A percentile compares a stretch with the other conserved stretches of the same genome.
Evolutionary conservation across 2,113 vertebrate species (phyloP).

Genomic region (Scomber colias): DNA sequence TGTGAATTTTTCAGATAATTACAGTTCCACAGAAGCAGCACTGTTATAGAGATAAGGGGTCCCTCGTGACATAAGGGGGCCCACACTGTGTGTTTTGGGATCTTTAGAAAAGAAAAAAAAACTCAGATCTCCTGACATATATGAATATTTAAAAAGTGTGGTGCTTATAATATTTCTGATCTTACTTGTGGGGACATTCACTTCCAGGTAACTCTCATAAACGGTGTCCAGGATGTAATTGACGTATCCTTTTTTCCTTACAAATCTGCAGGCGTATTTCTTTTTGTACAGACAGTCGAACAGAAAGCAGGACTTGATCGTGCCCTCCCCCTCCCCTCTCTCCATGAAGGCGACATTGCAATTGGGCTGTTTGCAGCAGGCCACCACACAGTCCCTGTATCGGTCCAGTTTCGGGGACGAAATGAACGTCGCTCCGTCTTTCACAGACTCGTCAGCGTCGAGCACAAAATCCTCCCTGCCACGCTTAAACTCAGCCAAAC

Average conservation of each 20-base stretch:
- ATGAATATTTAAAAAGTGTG: background rate
- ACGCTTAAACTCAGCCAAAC: conserved; percentile 80
- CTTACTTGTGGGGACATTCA: conserved; percentile 62
- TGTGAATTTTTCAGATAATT: no score
- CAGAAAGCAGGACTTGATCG: conserved; percentile 88
- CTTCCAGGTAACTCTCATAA: conserved; percentile 80
- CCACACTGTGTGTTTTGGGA: background rate
- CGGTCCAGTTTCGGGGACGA: conserved; percentile 79
- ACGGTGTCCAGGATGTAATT: conserved; percentile 85
- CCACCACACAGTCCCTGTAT: conserved; percentile 86
- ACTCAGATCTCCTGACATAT: background rate
- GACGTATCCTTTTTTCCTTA: conserved; percentile 87
- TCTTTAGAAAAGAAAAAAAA: no score
- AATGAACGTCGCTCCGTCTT: conserved; percentile 90
- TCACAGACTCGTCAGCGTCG: conserved; percentile 89
- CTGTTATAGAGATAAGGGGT: background rate
- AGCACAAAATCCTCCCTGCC: conserved; percentile 89
- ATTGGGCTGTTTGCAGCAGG: conserved; percentile 87
- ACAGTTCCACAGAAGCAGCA: background rate
- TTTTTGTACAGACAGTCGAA: conserved; percentile 93
- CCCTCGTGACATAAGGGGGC: background rate
- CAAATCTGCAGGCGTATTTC: conserved; percentile 91
- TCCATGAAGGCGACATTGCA: conserved; percentile 95
- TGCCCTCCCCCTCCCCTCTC: conserved; percentile 43
- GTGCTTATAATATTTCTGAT: background rate